Evolutionary conservation across 2,888 invertebrate genomes (phyloP).

Genomic region (Muscina levida): DNA sequence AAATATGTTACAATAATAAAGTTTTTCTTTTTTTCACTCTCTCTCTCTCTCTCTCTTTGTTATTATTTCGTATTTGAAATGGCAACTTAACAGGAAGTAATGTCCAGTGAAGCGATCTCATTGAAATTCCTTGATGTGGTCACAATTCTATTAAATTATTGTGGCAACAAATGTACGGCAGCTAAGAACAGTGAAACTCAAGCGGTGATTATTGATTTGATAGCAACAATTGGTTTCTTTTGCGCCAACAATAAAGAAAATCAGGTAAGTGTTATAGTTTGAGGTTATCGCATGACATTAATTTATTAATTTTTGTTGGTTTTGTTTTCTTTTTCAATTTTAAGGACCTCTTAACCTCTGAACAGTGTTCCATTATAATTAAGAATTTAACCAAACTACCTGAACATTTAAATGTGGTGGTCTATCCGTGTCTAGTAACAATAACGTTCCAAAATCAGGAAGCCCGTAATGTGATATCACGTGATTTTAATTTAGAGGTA

Average conservation of each 20-base stretch:
- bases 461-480: slow-evolving; percentile 77
- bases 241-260: slow-evolving; percentile 78
- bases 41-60: too few relatives aligned
- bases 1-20: neutral
- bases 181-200: slow-evolving; percentile 76
- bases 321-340: slow-evolving; percentile 42
- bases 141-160: slow-evolving; percentile 77
- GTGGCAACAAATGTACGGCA: slow-evolving; percentile 72
- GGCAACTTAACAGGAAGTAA: slow-evolving; percentile 73
- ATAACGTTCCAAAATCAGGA: slow-evolving; percentile 77
- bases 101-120: slow-evolving; percentile 76
- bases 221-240: slow-evolving; percentile 79
- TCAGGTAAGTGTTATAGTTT: slow-evolving; percentile 72
- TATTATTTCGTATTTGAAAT: neutral
- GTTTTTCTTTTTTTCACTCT: slow-evolving; percentile 33
- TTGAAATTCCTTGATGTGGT: slow-evolving; percentile 79
- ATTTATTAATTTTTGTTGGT: slow-evolving; percentile 1
- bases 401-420: slow-evolving; percentile 77
- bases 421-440: slow-evolving; percentile 79
- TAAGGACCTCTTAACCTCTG: slow-evolving; percentile 78
- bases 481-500: slow-evolving; percentile 79
- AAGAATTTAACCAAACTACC: slow-evolving; percentile 79
- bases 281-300: too few relatives aligned
- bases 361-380: slow-evolving; percentile 78
- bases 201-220: slow-evolving; percentile 79